A percentile compares a stretch with the other conserved stretches of the same genome.
These are phyloP conservation scores for Platysteira castanea DNA, from an alignment of 2,113 vertebrate genomes.

Conservation along the genomic window DNA sequence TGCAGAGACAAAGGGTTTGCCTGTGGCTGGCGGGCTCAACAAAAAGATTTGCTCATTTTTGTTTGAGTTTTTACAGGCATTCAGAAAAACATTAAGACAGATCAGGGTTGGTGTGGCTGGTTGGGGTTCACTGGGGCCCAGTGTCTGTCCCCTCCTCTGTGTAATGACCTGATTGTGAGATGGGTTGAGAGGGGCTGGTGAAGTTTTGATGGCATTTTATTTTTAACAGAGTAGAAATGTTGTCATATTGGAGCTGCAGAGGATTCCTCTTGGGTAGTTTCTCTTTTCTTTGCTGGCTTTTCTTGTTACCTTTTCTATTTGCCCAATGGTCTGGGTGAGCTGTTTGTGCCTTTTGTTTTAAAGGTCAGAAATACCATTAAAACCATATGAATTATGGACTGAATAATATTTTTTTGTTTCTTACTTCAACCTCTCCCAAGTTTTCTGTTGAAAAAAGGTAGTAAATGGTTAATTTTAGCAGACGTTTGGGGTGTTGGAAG, in stretches of 20 bases:
- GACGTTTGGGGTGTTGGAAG: not conserved
- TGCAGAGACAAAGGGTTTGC: not conserved
- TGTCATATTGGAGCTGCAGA: not conserved
- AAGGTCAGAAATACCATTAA: conserved; percentile 48
- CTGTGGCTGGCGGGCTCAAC: not conserved
- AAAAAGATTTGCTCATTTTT: not conserved
- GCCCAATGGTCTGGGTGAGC: not conserved
- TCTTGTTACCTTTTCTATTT: not conserved
- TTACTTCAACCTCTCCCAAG: not conserved
- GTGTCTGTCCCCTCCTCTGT: not conserved
- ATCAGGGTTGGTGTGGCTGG: not conserved
- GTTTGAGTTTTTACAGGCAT: not conserved
- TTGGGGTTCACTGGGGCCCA: not conserved
- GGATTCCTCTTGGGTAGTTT: not conserved
- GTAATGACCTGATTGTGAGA: not conserved
- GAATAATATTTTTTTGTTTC: not conserved
- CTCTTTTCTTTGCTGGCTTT: not conserved
- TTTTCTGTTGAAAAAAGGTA: not conserved
- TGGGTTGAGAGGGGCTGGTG: not conserved
- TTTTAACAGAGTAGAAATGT: not conserved
- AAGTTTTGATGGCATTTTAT: not conserved
- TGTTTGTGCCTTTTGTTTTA: conserved; percentile 48
- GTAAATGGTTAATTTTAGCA: not conserved
- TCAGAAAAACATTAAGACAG: not conserved
- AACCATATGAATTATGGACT: conserved; percentile 6